Evolutionary conservation across 2,888 invertebrate species (phyloP), one percentile per base, ranked within the genome.

Genomic region (Hyalella azteca): DNA sequence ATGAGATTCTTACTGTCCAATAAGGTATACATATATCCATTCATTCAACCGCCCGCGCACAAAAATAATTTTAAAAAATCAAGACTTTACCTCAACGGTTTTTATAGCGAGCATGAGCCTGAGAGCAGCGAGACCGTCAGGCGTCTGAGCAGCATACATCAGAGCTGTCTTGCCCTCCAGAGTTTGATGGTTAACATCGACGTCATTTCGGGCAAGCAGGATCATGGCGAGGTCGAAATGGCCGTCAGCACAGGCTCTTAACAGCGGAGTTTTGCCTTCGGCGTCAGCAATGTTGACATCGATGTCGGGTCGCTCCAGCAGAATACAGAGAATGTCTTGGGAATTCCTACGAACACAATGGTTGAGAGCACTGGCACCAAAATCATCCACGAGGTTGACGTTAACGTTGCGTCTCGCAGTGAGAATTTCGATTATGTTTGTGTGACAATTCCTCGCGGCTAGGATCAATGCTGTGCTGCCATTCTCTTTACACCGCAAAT

Each of bases 191-290:
- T 82, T 84, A 19, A 84, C 82, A 22, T 84, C 82, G 7, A 82
- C 73, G 41, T 84, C 84, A 19, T 40, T 40, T 11, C 84, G 36
- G 5, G 82, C 82, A 36, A 84, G 84, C 15, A 84, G 78, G 41
- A 84, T 73, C 84, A 82, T 82, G 15, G 82, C 84, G 26, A 84
- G 29, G 48, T 76, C 77, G 29, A 82, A 84, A 29, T 79, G 66
- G n/a, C 78, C 78, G 73, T 82, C 81, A 29, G 82, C 79, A n/a
- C 81, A 66, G 45, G 84, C 82, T 11, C 84, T 77, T 3, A 84
- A 45, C n/a, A 84, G 60, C 3, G 84, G 84, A 2, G 81, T 84
- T 78, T 84, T 84, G 19, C 84, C 84, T 50, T 84, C 82, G 13
- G 77, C 84, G 39, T 84, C 82, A 26, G 79, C 49, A 29, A 79